Evolutionary conservation across 2,797 vertebrate genomes (phyloP), one percentile per base, ranked within the genome.

Genomic region (Bovichtus variegatus): DNA sequence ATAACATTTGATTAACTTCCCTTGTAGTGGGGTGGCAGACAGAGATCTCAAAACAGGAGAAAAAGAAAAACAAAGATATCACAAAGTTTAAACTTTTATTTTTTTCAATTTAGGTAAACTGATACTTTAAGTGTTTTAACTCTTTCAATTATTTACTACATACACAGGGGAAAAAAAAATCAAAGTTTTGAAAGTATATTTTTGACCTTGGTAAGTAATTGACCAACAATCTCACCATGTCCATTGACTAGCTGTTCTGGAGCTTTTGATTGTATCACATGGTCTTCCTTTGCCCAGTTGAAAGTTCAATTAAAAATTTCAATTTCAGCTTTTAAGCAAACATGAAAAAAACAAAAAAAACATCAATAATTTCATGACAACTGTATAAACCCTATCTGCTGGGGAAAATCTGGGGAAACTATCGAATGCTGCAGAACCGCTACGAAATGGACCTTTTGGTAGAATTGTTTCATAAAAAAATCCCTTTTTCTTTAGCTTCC

Each of bases 251-350:
- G 18, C 21, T 25, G 38, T 25, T 54, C 36, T 34, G 15, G 12
- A 38, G 21, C 16, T 67, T 61, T 54, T 59, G 19, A 51, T 43
- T 74, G 31, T 21, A 19, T 51, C 21, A 64, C 38, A 27, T 36
- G 11, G 7, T 44, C 25, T 43, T 19, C 4, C 0, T 41, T 50
- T 43, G 18, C 16, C 11, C 3, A 15, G 55, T 25, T 44, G 0
- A 44, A 44, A 23, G n/a, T 19, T 21, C 1, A 25, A 38, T n/a
- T 61, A 25, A 19, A 49, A 57, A 51, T 21, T 34, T 40, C 21
- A 27, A 3, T 49, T 10, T 61, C 58, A 61, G 36, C 57, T 36
- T 4, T 69, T 31, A 27, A 51, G 38, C 10, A 36, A 41, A 23
- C 8, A n/a, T n/a, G n/a, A 0, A 43, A 18, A 43, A 43, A 0